Conservation (phyloP, 2,888 invertebrate genomes). For the Syrista parreyssii region DNA sequence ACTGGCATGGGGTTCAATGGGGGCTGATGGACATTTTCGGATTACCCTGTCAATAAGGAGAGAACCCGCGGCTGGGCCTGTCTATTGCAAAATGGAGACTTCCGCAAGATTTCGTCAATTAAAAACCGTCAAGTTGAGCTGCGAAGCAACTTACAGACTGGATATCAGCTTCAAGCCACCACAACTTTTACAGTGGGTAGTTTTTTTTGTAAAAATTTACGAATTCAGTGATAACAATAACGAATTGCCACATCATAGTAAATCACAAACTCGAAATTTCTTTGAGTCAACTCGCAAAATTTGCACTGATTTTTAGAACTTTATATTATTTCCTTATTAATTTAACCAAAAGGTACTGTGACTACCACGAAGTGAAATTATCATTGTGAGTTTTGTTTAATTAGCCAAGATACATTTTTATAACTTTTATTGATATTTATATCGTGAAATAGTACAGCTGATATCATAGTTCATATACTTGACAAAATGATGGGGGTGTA, state of each 20-base stretch:
- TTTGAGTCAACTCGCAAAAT: not conserved
- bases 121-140: slow-evolving; percentile 70
- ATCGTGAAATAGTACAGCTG: not conserved
- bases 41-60: slow-evolving; percentile 68
- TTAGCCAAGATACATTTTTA: not conserved
- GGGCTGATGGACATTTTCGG: slow-evolving; percentile 64
- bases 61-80: slow-evolving; percentile 67
- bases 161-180: slow-evolving; percentile 70
- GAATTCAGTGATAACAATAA: not conserved
- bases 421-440: not conserved
- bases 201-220: not conserved
- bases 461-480: not conserved
- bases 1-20: slow-evolving; percentile 44
- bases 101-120: slow-evolving; percentile 69
- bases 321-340: not conserved
- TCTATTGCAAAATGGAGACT: slow-evolving; percentile 71
- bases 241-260: not conserved
- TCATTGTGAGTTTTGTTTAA: not conserved
- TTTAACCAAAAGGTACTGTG: not conserved
- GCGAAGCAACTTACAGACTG: slow-evolving; percentile 68
- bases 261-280: not conserved
- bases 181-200: slow-evolving; percentile 69
- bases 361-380: not conserved
- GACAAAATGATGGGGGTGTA: not conserved
- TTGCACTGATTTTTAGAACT: not conserved